Base-by-base conservation (phyloP, 1,140 invertebrate genomes). In the Penaeus chinensis region DNA sequence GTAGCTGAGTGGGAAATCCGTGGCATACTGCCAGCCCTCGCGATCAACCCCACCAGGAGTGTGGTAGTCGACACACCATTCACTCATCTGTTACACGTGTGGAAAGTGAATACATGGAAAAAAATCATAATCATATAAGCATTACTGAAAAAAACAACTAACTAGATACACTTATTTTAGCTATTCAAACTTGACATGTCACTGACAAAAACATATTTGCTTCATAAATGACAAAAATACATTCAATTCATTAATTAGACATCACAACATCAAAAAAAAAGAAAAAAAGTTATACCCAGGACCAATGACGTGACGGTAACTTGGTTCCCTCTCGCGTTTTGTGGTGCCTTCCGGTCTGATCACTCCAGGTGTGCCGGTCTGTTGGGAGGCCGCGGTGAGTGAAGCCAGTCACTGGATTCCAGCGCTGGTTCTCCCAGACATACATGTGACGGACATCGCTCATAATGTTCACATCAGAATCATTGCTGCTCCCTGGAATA, bases 11-110 rank as follows among this genome's bases (percentile, higher is more conserved):
- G 96, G 96, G 92, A 98, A 98, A 92, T 98, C 97, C 3, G 96
- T 95, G 4, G 97, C 96, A 93, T 98, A 98, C 92, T 98, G 97
- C 97, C 97, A 98, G 4, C 97, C 97, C 90, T 98, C 96, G 84
- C 94, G 94, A 92, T 98, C 97, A 2, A 96, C 96, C 2, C 97
- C 97, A n/a, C 96, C 96, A 2, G 96, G 95, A 61, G 96, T 95
- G 91, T 96, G 95, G 91, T 96, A 98, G 92, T 98, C 97, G 19
- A 98, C 94, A 89, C 95, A 94, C 97, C 97, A 98, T 91, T 98
- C 97, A 13, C 96, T 96, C 76, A 96, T 94, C 96, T 96, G 89
- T n/a, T 24, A 71, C 16, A 71, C 7, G 5, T 27, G 69, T 71
- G 32, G 65, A 19, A 89, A 42, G 37, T 42, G 37, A 42, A 42